Base-by-base conservation (phyloP, 2,797 vertebrate species). In the Gymnoscopelus braueri region DNA sequence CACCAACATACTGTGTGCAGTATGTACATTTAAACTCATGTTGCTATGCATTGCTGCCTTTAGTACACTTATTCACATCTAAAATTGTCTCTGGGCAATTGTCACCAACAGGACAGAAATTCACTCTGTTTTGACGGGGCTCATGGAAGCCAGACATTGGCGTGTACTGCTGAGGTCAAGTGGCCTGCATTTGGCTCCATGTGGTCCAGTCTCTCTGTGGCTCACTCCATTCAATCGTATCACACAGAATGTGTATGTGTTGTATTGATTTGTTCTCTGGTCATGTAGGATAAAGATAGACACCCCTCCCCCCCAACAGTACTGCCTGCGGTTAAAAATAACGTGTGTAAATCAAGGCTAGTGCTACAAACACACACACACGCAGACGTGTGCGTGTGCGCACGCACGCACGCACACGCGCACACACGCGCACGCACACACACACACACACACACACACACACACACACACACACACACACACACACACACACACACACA, bases 241-340 rank as follows among this genome's bases (percentile, higher is more conserved):
- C 75, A 75, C 80, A 82, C 75, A 69, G 77, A 35, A 15, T 12
- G 69, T 79, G 80, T 85, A 48, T 74, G 81, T 66, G 11, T 50
- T n/a, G 3, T 73, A 90, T 90, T 24, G 91, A 91, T 90, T 86
- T 89, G 86, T 87, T 85, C 88, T 82, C 69, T 75, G 80, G 74
- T 80, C 79, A 80, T 86, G 84, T 67, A 51, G 81, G 76, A 90
- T 91, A 89, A 87, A 89, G 81, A 90, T 76, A 90, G 75, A 85
- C 29, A 3, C 49, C 49, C 57, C 53, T n/a, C 32, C 51, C 35
- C 15, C 44, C 44, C 29, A 84, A 77, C 81, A 67, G 73, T 55
- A 79, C 57, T 72, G 23, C 74, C 77, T 53, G 73, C 61, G 13
- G 74, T 84, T 87, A 86, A 84, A 87, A 83, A 90, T 84, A 90